A percentile compares a stretch with the other conserved stretches of the same genome.
These are phyloP conservation scores for Agrypnia vestita DNA, from an alignment of 1,140 invertebrate genomes.

Conservation along the genomic window DNA sequence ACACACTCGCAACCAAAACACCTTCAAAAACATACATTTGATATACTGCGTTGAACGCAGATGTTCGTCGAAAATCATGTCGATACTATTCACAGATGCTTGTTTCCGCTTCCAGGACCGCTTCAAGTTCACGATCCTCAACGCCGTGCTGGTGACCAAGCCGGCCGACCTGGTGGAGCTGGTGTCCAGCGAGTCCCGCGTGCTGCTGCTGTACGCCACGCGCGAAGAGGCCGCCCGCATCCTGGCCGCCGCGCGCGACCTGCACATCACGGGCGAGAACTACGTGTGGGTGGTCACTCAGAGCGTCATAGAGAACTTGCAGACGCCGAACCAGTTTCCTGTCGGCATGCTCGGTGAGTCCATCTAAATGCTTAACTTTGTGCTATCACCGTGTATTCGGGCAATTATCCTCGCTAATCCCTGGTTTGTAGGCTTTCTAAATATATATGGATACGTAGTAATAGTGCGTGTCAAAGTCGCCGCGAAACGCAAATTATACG, in stretches of 20 bases:
- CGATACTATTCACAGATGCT: too few species aligned
- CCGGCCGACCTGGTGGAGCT: constrained; percentile 80
- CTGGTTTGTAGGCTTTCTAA: too few species aligned
- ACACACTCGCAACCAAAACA: too few species aligned
- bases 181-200: constrained; percentile 92
- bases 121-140: constrained; percentile 92
- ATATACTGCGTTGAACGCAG: too few species aligned
- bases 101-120: constrained; percentile 76
- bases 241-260: constrained; percentile 83
- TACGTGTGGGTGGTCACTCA: constrained; percentile 99
- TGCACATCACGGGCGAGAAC: constrained; percentile 93
- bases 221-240: constrained; percentile 90
- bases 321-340: constrained; percentile 88
- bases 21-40: too few species aligned
- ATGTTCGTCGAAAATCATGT: too few species aligned
- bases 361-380: too few species aligned
- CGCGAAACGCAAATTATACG: too few species aligned
- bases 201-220: constrained; percentile 94
- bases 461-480: too few species aligned
- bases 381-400: too few species aligned
- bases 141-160: constrained; percentile 85
- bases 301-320: constrained; percentile 87
- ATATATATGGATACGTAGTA: too few species aligned
- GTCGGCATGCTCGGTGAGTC: constrained; percentile 92
- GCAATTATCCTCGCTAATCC: too few species aligned